phyloP scores from a whole-genome alignment of 2,113 vertebrate species.

The Leucoraja erinaceus region DNA sequence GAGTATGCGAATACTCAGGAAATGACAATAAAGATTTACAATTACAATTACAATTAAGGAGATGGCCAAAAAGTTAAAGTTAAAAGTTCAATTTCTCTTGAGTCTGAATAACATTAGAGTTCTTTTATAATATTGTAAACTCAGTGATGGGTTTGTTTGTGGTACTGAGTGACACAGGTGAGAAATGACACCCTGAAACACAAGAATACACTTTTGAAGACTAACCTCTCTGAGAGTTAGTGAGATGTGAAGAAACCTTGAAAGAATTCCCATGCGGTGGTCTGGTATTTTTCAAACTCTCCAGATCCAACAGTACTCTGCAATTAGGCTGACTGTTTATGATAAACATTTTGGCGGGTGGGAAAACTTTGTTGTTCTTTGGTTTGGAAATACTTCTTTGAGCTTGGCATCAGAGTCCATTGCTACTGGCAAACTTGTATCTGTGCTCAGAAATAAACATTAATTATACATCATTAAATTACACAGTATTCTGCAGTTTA shows the following conservation, averaged over 20 bases:
- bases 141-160: not conserved
- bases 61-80: not conserved
- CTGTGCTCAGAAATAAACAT: not conserved
- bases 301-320: not conserved
- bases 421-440: not conserved
- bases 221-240: not conserved
- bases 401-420: not conserved
- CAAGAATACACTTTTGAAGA: not conserved
- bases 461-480: not conserved
- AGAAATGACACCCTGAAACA: not conserved
- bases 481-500: not conserved
- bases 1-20: no score
- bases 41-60: no score
- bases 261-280: not conserved
- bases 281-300: not conserved
- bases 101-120: not conserved
- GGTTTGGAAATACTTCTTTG: not conserved
- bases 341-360: not conserved
- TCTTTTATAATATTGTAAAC: not conserved
- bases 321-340: not conserved
- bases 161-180: not conserved
- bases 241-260: not conserved
- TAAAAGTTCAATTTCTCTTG: not conserved
- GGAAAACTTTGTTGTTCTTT: not conserved
- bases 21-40: no score